Percentiles rank a stretch among this genome's conserved stretches.
Conservation (phyloP, 23 tunicate genomes). For the Styela plicata region DNA sequence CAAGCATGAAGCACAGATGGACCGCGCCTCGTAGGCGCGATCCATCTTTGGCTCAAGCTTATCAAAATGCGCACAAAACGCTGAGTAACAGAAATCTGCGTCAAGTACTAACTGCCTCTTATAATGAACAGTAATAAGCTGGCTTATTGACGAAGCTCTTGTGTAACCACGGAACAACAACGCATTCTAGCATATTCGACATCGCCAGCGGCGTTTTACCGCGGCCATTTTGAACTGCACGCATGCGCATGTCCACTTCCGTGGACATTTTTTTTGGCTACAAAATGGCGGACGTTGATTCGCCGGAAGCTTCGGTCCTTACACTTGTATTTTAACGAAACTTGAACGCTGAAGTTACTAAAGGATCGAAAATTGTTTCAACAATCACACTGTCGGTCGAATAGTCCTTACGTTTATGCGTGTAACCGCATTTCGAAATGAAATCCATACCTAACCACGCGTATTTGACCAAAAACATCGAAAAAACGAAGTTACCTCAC, state of each 20-base stretch:
- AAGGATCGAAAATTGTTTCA: background rate
- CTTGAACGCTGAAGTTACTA: background rate
- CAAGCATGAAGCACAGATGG: no score
- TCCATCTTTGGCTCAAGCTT: no score
- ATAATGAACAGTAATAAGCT: no score
- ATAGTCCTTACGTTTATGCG: background rate
- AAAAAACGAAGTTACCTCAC: background rate
- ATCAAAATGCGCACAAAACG: no score
- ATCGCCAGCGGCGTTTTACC: background rate
- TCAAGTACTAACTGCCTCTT: no score
- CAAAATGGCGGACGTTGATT: background rate
- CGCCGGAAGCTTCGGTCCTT: no score
- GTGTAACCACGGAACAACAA: no score
- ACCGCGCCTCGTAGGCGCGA: no score
- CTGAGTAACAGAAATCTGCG: no score
- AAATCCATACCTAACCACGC: background rate
- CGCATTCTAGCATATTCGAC: no score
- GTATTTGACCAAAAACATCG: background rate
- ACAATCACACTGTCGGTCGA: background rate
- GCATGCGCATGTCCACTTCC: background rate
- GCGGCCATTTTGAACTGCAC: background rate
- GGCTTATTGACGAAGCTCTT: no score
- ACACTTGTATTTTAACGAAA: no score
- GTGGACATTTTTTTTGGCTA: background rate
- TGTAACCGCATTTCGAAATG: background rate